A percentile compares a stretch with the other conserved stretches of the same genome.
These are phyloP conservation scores for Tuta absoluta DNA, from an alignment of 2,888 invertebrate species.

Conservation along the genomic window DNA sequence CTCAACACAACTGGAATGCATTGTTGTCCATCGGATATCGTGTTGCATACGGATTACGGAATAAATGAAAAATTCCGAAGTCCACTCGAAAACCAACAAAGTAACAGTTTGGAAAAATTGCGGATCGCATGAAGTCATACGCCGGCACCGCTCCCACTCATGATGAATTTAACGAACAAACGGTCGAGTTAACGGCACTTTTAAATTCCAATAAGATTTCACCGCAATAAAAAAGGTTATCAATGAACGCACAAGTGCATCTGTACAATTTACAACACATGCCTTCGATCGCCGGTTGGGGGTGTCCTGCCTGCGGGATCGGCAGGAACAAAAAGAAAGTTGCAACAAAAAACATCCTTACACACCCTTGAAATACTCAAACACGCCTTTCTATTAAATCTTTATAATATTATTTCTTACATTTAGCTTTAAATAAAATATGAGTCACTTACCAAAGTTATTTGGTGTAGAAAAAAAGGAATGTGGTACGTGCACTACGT, in stretches of 20 bases:
- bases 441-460: slow-evolving; percentile 60
- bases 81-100: slow-evolving; percentile 3
- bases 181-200: slow-evolving; percentile 43
- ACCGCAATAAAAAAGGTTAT: slow-evolving; percentile 37
- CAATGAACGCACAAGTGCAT: slow-evolving; percentile 45
- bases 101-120: slow-evolving; percentile 34
- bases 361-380: not conserved
- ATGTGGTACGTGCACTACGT: slow-evolving; percentile 59
- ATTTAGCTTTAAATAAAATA: slow-evolving; percentile 25
- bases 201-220: slow-evolving; percentile 38
- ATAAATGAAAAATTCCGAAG: slow-evolving; percentile 14
- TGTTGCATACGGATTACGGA: slow-evolving; percentile 22
- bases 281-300: slow-evolving; percentile 38
- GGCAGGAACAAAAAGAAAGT: slow-evolving; percentile 27
- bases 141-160: slow-evolving; percentile 48
- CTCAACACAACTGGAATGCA: slow-evolving; percentile 29
- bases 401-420: not conserved
- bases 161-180: slow-evolving; percentile 32
- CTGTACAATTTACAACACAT: slow-evolving; percentile 38
- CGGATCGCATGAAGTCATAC: slow-evolving; percentile 53
- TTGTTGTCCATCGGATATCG: slow-evolving; percentile 30
- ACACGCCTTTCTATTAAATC: not conserved
- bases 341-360: not conserved
- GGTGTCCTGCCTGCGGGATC: slow-evolving; percentile 47
- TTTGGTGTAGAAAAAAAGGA: slow-evolving; percentile 50